A percentile compares a stretch with the other conserved stretches of the same genome.
phyloP scores from a whole-genome alignment of 2,113 vertebrate species.

The Vulpes ferrilata region DNA sequence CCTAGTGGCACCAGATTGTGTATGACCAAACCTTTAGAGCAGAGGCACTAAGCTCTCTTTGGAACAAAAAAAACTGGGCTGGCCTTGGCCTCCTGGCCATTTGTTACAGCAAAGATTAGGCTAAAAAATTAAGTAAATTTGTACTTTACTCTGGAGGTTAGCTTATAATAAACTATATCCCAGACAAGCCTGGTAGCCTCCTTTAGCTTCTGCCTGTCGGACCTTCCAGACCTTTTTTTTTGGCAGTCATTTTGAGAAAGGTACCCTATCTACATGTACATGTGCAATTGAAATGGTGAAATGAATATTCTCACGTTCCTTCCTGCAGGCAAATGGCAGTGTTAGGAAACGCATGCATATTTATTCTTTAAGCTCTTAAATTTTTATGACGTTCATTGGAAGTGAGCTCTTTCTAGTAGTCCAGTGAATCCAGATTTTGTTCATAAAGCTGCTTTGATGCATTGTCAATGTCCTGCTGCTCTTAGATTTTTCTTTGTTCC shows the following conservation, averaged over 20 bases:
- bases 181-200: background rate
- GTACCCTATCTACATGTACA: background rate
- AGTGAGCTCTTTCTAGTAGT: constrained; percentile 40
- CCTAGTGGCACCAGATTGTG: background rate
- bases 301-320: constrained; percentile 27
- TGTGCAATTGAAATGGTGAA: background rate
- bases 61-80: background rate
- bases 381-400: constrained; percentile 29
- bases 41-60: background rate
- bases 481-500: constrained; percentile 53
- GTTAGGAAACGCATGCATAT: constrained; percentile 3
- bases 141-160: background rate
- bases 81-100: background rate
- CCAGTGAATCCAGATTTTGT: constrained; percentile 22
- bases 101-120: background rate
- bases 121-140: background rate
- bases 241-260: constrained; percentile 16
- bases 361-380: constrained; percentile 8
- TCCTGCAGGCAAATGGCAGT: background rate
- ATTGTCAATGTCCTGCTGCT: background rate
- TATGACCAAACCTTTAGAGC: background rate
- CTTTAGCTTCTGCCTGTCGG: background rate
- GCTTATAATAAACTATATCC: constrained; percentile 36
- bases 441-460: background rate
- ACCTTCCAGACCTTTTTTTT: background rate